A percentile compares a stretch with the other conserved stretches of the same genome.
Conservation (phyloP, 2,797 vertebrate genomes). For the Yasuhikotakia modesta region DNA sequence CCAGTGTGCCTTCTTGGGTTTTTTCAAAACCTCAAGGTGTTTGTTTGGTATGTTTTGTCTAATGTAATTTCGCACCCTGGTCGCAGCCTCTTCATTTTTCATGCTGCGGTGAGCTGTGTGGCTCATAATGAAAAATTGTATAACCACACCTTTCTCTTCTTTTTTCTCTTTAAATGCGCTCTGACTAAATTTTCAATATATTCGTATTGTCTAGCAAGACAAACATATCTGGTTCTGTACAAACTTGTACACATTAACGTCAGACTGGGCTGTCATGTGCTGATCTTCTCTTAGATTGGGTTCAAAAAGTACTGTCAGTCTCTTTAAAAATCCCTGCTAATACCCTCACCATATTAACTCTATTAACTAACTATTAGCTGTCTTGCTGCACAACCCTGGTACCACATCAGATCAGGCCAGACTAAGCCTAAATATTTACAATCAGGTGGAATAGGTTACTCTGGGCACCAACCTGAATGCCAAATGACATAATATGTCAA, state of each 20-base stretch:
- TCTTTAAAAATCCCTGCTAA: not conserved
- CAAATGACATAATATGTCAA: not conserved
- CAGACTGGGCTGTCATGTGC: not conserved
- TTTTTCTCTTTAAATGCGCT: constrained; percentile 58
- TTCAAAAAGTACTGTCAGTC: constrained; percentile 3
- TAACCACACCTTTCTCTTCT: constrained; percentile 70
- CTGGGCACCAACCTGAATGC: constrained; percentile 62
- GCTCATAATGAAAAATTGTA: constrained; percentile 70
- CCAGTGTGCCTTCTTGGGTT: not conserved
- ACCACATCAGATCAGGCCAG: constrained; percentile 63
- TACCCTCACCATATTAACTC: not conserved
- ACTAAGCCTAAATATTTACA: constrained; percentile 87
- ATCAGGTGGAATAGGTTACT: constrained; percentile 78
- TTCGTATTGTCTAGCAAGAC: constrained; percentile 67
- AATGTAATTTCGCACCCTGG: constrained; percentile 62
- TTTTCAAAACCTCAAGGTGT: constrained; percentile 14
- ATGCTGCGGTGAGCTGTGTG: constrained; percentile 62
- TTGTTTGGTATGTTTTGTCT: constrained; percentile 43
- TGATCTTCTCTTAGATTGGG: constrained; percentile 13
- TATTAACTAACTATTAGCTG: no score
- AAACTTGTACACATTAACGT: constrained; percentile 10
- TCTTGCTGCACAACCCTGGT: no score
- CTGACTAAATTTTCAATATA: constrained; percentile 71
- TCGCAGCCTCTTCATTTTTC: constrained; percentile 54
- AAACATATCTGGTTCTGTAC: constrained; percentile 70